phyloP scores from a whole-genome alignment of 2,113 vertebrate genomes.

The Poeciliopsis retropinna region DNA sequence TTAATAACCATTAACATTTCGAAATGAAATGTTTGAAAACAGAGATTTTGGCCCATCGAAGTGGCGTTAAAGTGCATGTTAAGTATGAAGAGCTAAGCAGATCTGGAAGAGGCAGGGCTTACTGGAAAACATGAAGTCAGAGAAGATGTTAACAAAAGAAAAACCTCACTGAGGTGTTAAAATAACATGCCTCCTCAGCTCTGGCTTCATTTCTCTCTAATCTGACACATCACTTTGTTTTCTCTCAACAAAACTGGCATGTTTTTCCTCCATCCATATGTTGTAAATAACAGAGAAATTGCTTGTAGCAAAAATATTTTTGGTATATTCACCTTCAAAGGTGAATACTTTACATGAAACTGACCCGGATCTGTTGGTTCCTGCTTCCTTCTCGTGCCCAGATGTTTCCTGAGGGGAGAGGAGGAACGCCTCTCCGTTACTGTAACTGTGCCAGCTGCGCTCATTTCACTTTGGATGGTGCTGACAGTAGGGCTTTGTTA shows the following conservation, averaged over 20 bases:
- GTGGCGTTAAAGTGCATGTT: slow-evolving; percentile 60
- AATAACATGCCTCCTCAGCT: slow-evolving; percentile 58
- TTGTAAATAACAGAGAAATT: background rate
- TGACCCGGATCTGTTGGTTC: slow-evolving; percentile 36
- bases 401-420: slow-evolving; percentile 76
- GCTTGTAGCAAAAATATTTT: background rate
- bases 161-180: slow-evolving; percentile 43
- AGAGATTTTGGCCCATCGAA: slow-evolving; percentile 31
- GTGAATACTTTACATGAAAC: slow-evolving; percentile 47
- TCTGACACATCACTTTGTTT: background rate
- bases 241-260: slow-evolving; percentile 15
- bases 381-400: slow-evolving; percentile 67
- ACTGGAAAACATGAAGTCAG: slow-evolving; percentile 83
- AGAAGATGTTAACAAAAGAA: slow-evolving; percentile 74
- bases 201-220: slow-evolving; percentile 40
- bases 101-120: slow-evolving; percentile 60
- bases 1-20: background rate
- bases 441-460: slow-evolving; percentile 44
- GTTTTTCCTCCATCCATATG: slow-evolving; percentile 3
- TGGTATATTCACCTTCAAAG: slow-evolving; percentile 13
- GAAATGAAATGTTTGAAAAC: slow-evolving; percentile 26
- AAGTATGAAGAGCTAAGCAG: slow-evolving; percentile 51
- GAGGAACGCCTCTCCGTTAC: slow-evolving; percentile 49
- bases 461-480: slow-evolving; percentile 38
- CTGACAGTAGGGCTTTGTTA: slow-evolving; percentile 58